phyloP scores from a whole-genome alignment of 2,888 invertebrate species.

The Melangyna quadrimaculata region DNA sequence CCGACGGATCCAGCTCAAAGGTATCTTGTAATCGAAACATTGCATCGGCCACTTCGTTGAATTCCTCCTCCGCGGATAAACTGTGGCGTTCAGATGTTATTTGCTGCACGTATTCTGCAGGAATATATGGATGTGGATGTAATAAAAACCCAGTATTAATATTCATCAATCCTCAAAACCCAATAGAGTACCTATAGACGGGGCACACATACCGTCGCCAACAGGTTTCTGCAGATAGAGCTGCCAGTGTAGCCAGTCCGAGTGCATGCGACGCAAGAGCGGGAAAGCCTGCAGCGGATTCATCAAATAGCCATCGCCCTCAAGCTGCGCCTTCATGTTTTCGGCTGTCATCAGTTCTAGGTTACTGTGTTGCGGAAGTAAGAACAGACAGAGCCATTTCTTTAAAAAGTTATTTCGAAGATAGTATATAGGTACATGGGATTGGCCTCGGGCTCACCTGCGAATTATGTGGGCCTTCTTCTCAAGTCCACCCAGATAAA shows the following conservation, averaged over 20 bases:
- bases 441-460: slow-evolving; percentile 69
- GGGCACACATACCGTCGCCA: slow-evolving; percentile 73
- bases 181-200: not conserved
- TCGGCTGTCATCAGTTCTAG: slow-evolving; percentile 73
- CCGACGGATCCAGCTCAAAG: slow-evolving; percentile 82
- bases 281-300: slow-evolving; percentile 77
- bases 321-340: slow-evolving; percentile 68
- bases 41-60: slow-evolving; percentile 94
- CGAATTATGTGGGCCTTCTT: slow-evolving; percentile 74
- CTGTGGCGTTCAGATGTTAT: not conserved
- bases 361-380: slow-evolving; percentile 73
- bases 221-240: slow-evolving; percentile 74
- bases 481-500: slow-evolving; percentile 75
- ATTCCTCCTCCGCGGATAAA: slow-evolving; percentile 91
- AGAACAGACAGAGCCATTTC: not conserved
- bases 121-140: not conserved
- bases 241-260: slow-evolving; percentile 77
- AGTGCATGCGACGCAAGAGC: slow-evolving; percentile 76
- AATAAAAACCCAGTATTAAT: slow-evolving; percentile 14
- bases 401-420: not conserved
- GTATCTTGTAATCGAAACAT: slow-evolving; percentile 86
- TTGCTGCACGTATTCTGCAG: slow-evolving; percentile 29
- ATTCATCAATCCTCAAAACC: not conserved
- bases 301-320: slow-evolving; percentile 74
- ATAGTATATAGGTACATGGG: no score